Evolutionary conservation across 2,113 vertebrate genomes (phyloP).

Genomic region (Elgaria multicarinata): DNA sequence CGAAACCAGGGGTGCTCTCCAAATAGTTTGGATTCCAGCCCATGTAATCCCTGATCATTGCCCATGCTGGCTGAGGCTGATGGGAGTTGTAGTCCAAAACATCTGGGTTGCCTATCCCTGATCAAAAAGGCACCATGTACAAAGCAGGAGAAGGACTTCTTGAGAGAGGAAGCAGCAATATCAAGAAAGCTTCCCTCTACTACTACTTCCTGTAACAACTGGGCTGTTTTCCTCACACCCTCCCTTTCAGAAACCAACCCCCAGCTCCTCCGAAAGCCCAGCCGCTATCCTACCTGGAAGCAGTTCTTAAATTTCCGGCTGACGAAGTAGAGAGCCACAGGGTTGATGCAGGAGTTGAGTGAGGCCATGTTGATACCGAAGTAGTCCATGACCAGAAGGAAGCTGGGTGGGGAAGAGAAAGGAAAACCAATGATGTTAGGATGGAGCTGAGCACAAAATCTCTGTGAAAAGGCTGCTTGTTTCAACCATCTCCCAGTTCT

Average conservation of each 20-base stretch:
- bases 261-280: neutral
- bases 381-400: conserved; percentile 93
- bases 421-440: neutral
- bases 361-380: conserved; percentile 95
- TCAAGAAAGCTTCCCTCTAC: neutral
- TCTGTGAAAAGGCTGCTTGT: accelerated
- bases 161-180: neutral
- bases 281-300: conserved; percentile 82
- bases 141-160: neutral
- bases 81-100: too few relatives aligned
- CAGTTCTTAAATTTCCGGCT: conserved; percentile 95
- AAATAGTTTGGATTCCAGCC: too few relatives aligned
- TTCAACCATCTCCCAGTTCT: neutral
- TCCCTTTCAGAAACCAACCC: neutral
- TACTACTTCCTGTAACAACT: neutral
- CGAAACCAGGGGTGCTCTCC: too few relatives aligned
- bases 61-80: too few relatives aligned
- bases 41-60: too few relatives aligned
- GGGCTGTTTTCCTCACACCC: neutral
- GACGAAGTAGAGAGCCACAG: conserved; percentile 92
- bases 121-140: too few relatives aligned
- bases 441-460: accelerated
- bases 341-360: conserved; percentile 94
- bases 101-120: too few relatives aligned
- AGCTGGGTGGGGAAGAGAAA: conserved; percentile 66